phyloP scores from a whole-genome alignment of 2,888 invertebrate species.

The Dichetophora obliterata region DNA sequence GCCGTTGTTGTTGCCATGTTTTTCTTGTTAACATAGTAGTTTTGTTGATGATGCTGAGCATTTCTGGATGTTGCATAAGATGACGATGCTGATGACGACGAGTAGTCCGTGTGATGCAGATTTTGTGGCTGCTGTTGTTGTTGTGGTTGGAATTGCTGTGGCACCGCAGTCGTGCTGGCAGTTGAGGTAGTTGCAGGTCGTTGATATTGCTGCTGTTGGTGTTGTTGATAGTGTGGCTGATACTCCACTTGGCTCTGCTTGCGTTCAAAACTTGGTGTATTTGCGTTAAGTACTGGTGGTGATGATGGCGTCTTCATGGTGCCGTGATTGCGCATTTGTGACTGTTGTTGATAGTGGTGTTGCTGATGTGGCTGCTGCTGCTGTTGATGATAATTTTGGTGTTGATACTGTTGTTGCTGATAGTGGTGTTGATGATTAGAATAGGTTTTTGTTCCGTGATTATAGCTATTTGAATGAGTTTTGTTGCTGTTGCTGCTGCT shows the following conservation, averaged over 20 bases:
- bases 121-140: slow-evolving; percentile 47
- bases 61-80: not conserved
- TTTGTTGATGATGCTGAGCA: slow-evolving; percentile 30
- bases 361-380: slow-evolving; percentile 55
- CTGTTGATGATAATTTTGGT: slow-evolving; percentile 63
- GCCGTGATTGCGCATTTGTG: slow-evolving; percentile 65
- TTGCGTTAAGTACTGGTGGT: slow-evolving; percentile 69
- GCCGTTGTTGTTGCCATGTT: not conserved
- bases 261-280: slow-evolving; percentile 70
- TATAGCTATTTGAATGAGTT: slow-evolving; percentile 63
- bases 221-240: slow-evolving; percentile 31
- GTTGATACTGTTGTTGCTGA: slow-evolving; percentile 57
- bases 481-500: slow-evolving; percentile 64
- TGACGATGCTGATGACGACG: not conserved
- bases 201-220: slow-evolving; percentile 38
- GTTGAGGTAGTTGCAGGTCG: slow-evolving; percentile 67
- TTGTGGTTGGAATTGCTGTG: slow-evolving; percentile 57
- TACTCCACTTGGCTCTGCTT: slow-evolving; percentile 69
- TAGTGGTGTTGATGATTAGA: slow-evolving; percentile 58
- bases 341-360: slow-evolving; percentile 63
- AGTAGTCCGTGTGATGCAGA: slow-evolving; percentile 29
- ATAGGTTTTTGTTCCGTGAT: slow-evolving; percentile 60
- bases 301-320: slow-evolving; percentile 67
- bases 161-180: slow-evolving; percentile 70
- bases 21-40: slow-evolving; percentile 22